These are phyloP conservation scores for Chamaedrilus cognettii DNA, from an alignment of 2,888 invertebrate genomes.

Conservation along the genomic window DNA sequence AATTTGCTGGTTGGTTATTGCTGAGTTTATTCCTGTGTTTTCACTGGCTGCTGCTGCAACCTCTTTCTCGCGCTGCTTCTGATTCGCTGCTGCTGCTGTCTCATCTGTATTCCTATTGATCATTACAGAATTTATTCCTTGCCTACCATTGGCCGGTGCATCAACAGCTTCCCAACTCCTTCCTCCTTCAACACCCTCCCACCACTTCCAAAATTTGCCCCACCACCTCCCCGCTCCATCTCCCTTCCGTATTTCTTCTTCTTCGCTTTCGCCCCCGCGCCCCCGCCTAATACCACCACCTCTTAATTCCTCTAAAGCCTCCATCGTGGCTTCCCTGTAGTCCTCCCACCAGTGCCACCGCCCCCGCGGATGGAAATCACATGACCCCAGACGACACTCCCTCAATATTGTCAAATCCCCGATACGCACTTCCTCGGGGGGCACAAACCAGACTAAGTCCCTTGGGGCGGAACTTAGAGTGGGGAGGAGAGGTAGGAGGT, in stretches of 20 bases:
- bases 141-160: no score
- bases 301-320: slow-evolving; percentile 17
- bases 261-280: no score
- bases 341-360: slow-evolving; percentile 37
- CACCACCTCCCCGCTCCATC: not conserved
- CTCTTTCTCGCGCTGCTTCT: not conserved
- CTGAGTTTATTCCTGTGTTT: no score
- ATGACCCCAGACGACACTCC: slow-evolving; percentile 36
- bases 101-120: not conserved
- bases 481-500: slow-evolving; percentile 27
- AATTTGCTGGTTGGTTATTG: no score
- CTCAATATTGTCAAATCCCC: slow-evolving; percentile 29
- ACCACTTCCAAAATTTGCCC: no score
- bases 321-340: slow-evolving; percentile 25
- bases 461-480: slow-evolving; percentile 11
- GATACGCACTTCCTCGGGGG: slow-evolving; percentile 25
- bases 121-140: no score
- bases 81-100: no score
- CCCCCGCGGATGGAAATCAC: slow-evolving; percentile 33
- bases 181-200: not conserved
- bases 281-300: not conserved
- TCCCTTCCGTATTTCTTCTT: not conserved
- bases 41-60: no score
- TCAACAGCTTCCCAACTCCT: not conserved
- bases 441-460: slow-evolving; percentile 30